These are phyloP conservation scores for Noctua janthina DNA, from an alignment of 2,888 invertebrate genomes.

Conservation along the genomic window DNA sequence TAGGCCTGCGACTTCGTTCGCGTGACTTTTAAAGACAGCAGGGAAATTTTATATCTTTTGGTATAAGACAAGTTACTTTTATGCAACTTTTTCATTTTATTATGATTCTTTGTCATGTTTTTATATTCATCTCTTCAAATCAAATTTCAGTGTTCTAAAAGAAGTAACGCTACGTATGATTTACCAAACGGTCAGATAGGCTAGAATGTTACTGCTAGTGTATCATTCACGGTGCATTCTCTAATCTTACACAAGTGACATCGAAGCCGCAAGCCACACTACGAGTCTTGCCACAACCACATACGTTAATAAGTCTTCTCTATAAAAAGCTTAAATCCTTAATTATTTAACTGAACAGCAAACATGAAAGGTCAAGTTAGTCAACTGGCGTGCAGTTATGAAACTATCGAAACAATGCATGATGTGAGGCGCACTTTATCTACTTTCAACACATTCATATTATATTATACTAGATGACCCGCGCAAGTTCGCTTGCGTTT, in stretches of 20 bases:
- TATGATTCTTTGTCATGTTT: not conserved
- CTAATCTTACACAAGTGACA: not conserved
- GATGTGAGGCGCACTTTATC: not conserved
- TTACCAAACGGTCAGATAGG: not conserved
- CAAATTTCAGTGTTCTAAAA: not conserved
- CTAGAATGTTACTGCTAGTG: not conserved
- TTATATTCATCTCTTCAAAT: not conserved
- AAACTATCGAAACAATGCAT: not conserved
- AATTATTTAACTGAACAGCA: constrained; percentile 2
- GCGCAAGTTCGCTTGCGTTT: no score
- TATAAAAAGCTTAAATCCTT: not conserved
- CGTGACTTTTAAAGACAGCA: constrained; percentile 14
- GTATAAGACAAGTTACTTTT: not conserved
- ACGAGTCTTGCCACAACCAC: not conserved
- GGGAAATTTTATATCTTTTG: not conserved
- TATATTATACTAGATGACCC: no score
- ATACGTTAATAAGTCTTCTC: not conserved
- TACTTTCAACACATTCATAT: not conserved
- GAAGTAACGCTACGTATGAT: not conserved
- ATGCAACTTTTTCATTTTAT: not conserved
- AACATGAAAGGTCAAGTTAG: not conserved
- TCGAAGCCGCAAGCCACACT: not conserved
- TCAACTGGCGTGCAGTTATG: not conserved
- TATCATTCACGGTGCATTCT: not conserved
- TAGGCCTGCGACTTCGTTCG: constrained; percentile 1